A percentile compares a stretch with the other conserved stretches of the same genome.
Conservation (phyloP, 2,888 invertebrate genomes). For the Epsilonema sp. region DNA sequence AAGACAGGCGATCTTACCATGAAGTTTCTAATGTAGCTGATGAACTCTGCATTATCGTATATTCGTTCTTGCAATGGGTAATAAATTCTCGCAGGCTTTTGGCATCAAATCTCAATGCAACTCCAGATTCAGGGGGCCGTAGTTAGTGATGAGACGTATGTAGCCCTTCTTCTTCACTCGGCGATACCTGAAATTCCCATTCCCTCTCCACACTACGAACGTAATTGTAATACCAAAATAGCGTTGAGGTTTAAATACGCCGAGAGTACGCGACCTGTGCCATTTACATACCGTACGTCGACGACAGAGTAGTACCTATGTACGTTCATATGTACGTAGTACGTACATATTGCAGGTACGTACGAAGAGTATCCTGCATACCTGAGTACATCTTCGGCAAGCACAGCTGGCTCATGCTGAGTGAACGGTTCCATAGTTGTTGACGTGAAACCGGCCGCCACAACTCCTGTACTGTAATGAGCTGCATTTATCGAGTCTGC, state of each 20-base stretch:
- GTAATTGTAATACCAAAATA: too few relatives aligned
- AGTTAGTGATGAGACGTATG: constrained; percentile 66
- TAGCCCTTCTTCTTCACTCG: constrained; percentile 48
- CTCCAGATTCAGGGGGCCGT: constrained; percentile 78
- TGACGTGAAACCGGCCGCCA: constrained; percentile 92
- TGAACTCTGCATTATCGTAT: constrained; percentile 83
- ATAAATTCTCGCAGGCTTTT: constrained; percentile 93
- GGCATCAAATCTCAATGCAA: constrained; percentile 72
- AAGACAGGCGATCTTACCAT: constrained; percentile 45
- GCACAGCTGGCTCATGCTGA: constrained; percentile 50
- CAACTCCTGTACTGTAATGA: constrained; percentile 57
- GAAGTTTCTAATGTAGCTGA: constrained; percentile 84
- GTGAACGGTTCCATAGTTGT: constrained; percentile 76
- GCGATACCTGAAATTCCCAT: constrained; percentile 72
- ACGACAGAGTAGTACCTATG: too few relatives aligned
- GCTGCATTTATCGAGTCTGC: constrained; percentile 24
- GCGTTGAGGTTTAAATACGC: too few relatives aligned
- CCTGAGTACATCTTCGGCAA: constrained; percentile 16
- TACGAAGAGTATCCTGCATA: constrained; percentile 5
- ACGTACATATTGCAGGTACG: too few relatives aligned
- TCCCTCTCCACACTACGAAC: too few relatives aligned
- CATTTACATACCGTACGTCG: too few relatives aligned
- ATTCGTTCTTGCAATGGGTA: constrained; percentile 64
- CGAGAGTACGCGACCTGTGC: too few relatives aligned
- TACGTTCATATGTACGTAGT: too few relatives aligned